These are phyloP conservation scores for Chelonoidis abingdonii DNA, from an alignment of 2,113 vertebrate species.

Conservation along the genomic window DNA sequence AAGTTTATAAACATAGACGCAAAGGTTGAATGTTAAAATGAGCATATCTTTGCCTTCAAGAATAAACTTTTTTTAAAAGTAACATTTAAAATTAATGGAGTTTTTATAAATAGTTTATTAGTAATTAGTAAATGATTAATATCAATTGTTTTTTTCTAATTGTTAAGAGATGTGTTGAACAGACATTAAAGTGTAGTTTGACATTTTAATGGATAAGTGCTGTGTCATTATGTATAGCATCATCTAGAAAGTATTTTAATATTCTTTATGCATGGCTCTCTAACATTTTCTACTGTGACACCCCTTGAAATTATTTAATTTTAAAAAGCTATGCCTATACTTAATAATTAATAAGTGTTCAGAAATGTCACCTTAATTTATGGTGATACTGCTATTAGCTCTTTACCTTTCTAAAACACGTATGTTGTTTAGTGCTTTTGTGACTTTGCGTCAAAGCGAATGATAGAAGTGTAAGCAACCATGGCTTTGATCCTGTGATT, in stretches of 20 bases:
- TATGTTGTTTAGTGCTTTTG: conserved; percentile 42
- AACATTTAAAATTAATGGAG: conserved; percentile 28
- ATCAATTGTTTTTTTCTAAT: conserved; percentile 60
- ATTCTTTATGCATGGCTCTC: conserved; percentile 71
- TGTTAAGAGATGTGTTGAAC: conserved; percentile 70
- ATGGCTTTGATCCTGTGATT: neutral
- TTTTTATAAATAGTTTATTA: conserved; percentile 73
- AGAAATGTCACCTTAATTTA: conserved; percentile 49
- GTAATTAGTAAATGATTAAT: conserved; percentile 80
- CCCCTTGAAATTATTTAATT: conserved; percentile 14
- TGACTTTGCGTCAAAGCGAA: neutral
- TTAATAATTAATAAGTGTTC: conserved; percentile 12
- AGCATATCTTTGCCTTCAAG: conserved; percentile 24
- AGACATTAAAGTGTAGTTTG: conserved; percentile 70
- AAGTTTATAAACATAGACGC: neutral
- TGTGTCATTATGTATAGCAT: conserved; percentile 68
- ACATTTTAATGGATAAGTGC: conserved; percentile 38
- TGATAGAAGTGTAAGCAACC: neutral
- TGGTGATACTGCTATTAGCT: conserved; percentile 12
- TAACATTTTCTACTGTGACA: conserved; percentile 13
- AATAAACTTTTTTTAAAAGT: conserved; percentile 38
- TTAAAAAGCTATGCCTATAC: conserved; percentile 21
- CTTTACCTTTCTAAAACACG: conserved; percentile 63
- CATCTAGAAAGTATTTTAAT: conserved; percentile 69
- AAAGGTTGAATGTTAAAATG: neutral